phyloP scores from a whole-genome alignment of 2,797 vertebrate genomes.

The Enteromius paludinosus region DNA sequence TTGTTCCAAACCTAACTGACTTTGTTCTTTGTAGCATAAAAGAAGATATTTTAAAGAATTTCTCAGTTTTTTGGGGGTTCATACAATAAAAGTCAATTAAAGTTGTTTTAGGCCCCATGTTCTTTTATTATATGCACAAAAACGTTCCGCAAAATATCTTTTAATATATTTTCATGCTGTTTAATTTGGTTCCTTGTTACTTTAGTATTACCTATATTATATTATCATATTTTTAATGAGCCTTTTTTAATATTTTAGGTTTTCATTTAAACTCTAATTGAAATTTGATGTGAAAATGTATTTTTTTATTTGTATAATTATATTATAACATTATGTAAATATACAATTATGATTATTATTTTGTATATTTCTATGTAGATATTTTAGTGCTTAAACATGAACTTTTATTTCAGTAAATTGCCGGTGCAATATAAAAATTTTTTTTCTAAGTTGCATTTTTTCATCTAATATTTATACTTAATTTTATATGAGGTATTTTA shows the following conservation, averaged over 20 bases:
- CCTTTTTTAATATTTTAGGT: neutral
- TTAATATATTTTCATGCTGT: neutral
- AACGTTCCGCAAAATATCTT: neutral
- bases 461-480: neutral
- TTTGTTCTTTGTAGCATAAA: neutral
- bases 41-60: neutral
- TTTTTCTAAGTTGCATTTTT: neutral
- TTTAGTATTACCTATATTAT: neutral
- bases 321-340: no score
- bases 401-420: neutral
- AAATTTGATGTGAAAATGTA: neutral
- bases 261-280: neutral
- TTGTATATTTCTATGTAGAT: no score
- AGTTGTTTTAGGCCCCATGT: neutral
- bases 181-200: neutral
- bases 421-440: neutral
- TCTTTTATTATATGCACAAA: neutral
- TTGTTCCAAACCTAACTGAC: neutral
- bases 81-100: neutral
- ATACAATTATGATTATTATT: no score
- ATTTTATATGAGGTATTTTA: neutral
- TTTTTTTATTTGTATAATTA: neutral
- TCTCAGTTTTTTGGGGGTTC: neutral
- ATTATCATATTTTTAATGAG: neutral
- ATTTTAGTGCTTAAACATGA: neutral